phyloP scores from a whole-genome alignment of 2,888 invertebrate genomes.

The Opisthograptis luteolata region DNA sequence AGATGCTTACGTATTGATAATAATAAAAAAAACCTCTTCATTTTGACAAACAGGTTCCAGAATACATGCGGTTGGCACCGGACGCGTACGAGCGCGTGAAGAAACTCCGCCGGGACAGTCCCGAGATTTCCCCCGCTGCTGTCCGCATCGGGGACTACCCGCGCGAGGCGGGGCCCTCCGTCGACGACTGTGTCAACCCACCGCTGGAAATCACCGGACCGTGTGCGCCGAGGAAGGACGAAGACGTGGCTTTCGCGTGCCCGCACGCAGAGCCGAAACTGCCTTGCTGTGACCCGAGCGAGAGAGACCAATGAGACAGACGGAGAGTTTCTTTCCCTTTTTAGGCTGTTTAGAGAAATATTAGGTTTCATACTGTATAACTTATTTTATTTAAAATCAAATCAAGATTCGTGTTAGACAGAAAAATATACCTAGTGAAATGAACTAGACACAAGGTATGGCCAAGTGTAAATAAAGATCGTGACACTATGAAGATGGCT shows the following conservation, averaged over 20 bases:
- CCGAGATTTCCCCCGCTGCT: constrained; percentile 71
- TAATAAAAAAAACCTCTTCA: no score
- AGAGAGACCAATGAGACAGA: constrained; percentile 37
- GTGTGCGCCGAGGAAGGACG: constrained; percentile 56
- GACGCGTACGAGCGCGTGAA: constrained; percentile 70
- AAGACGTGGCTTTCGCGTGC: constrained; percentile 73
- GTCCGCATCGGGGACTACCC: constrained; percentile 55
- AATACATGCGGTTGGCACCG: constrained; percentile 66
- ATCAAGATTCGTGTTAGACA: no score
- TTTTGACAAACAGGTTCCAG: constrained; percentile 66
- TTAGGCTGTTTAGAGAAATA: no score
- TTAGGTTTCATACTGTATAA: no score
- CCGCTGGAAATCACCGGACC: constrained; percentile 50
- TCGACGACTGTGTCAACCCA: constrained; percentile 54
- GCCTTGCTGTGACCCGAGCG: constrained; percentile 65
- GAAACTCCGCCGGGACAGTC: constrained; percentile 61
- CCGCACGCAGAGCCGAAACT: constrained; percentile 57
- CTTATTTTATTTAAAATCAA: no score
- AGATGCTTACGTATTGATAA: no score
- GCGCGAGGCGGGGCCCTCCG: constrained; percentile 43
- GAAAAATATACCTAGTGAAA: no score
- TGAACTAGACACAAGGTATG: no score
- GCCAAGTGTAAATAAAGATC: no score
- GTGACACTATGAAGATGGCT: no score
- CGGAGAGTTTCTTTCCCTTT: no score